Evolutionary conservation across 2,113 vertebrate genomes (phyloP).

Genomic region (Eretmochelys imbricata): DNA sequence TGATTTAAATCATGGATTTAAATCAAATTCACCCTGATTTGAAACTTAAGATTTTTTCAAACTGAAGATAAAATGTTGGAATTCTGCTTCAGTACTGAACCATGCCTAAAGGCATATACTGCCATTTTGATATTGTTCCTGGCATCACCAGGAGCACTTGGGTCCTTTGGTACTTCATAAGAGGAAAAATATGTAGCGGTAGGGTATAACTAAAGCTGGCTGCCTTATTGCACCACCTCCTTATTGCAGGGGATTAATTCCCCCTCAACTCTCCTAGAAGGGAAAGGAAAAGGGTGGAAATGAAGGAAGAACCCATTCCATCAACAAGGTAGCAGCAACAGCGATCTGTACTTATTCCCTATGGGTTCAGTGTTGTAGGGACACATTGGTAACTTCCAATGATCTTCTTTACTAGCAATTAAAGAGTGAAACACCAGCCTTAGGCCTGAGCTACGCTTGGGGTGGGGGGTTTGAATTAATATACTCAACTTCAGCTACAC

Average conservation of each 20-base stretch:
- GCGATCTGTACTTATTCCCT: not conserved
- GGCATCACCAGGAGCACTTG: not conserved
- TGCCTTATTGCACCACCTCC: not conserved
- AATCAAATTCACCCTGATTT: no score
- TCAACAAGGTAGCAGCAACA: not conserved
- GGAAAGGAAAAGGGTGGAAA: not conserved
- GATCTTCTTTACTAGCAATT: not conserved
- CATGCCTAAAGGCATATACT: not conserved
- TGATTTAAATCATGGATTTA: no score
- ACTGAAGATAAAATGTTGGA: not conserved
- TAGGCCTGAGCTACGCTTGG: not conserved
- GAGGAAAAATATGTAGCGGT: not conserved
- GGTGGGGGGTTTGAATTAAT: no score
- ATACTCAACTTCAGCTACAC: no score
- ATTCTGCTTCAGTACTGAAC: not conserved
- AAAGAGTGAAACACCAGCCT: not conserved
- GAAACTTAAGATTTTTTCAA: not conserved
- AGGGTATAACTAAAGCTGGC: not conserved
- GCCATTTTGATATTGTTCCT: not conserved
- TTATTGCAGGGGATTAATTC: not conserved
- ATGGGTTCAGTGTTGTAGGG: not conserved
- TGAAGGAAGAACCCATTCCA: not conserved
- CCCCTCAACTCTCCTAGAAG: not conserved
- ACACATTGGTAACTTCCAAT: not conserved
- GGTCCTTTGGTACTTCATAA: not conserved